Evolutionary conservation across 2,113 vertebrate species (phyloP).

Genomic region (Colinus virginianus): DNA sequence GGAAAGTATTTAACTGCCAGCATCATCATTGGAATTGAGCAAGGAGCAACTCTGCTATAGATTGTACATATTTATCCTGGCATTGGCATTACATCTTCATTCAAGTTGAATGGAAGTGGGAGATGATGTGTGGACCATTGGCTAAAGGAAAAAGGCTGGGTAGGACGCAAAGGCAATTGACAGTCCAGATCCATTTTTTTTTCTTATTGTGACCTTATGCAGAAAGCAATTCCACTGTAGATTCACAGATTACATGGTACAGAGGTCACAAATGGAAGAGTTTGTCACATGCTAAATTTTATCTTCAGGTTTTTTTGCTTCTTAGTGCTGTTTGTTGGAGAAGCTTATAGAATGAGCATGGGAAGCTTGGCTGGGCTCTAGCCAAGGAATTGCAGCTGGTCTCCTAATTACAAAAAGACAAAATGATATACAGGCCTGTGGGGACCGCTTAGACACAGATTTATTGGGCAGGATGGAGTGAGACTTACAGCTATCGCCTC

Average conservation of each 20-base stretch:
- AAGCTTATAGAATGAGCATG: neutral
- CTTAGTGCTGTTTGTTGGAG: neutral
- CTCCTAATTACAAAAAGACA: slow-evolving; percentile 54
- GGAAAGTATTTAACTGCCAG: neutral
- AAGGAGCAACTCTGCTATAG: neutral
- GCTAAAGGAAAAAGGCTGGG: neutral
- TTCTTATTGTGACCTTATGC: neutral
- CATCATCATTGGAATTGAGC: neutral
- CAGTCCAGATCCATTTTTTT: neutral
- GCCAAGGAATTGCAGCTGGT: slow-evolving; percentile 59
- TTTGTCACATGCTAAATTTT: slow-evolving; percentile 49
- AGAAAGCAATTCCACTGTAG: neutral
- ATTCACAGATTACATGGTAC: slow-evolving; percentile 8
- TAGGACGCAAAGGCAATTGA: neutral
- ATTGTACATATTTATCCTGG: neutral
- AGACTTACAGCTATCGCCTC: neutral
- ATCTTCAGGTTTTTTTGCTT: slow-evolving; percentile 15
- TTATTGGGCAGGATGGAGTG: slow-evolving; percentile 60
- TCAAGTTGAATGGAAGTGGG: neutral
- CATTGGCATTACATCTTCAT: neutral
- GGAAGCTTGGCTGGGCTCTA: slow-evolving; percentile 30
- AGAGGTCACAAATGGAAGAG: slow-evolving; percentile 42
- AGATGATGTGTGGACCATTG: neutral
- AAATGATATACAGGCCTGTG: slow-evolving; percentile 41
- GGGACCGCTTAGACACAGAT: slow-evolving; percentile 50